phyloP scores from a whole-genome alignment of 2,888 invertebrate species.

The Luperina nickerlii region DNA sequence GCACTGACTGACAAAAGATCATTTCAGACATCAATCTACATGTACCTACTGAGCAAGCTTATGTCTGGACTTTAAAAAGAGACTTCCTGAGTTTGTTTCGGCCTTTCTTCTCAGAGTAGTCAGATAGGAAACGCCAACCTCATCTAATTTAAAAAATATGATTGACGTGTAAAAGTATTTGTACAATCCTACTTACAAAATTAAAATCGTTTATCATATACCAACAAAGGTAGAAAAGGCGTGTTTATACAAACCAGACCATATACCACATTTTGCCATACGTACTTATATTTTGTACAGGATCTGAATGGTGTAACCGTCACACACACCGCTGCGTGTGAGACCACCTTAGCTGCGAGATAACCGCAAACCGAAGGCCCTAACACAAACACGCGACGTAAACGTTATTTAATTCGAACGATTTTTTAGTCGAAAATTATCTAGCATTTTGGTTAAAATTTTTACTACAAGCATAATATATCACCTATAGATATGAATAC shows the following conservation, averaged over 20 bases:
- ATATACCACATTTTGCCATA: too few relatives aligned
- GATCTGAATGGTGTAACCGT: background rate
- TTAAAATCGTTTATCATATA: background rate
- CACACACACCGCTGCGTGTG: constrained; percentile 10
- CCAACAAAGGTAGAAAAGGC: background rate
- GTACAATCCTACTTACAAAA: background rate
- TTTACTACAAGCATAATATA: background rate
- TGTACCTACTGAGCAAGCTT: too few relatives aligned
- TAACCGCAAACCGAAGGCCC: background rate
- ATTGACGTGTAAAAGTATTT: background rate
- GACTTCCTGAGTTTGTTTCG: too few relatives aligned
- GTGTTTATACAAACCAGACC: background rate
- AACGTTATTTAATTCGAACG: background rate
- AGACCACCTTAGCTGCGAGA: constrained; percentile 24
- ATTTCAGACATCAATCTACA: too few relatives aligned
- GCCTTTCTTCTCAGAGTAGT: too few relatives aligned
- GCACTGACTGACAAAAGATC: background rate
- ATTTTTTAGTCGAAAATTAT: background rate
- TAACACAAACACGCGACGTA: background rate
- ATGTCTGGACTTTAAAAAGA: too few relatives aligned
- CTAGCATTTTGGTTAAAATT: background rate
- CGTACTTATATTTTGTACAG: background rate
- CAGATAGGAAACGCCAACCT: too few relatives aligned
- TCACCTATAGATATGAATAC: too few relatives aligned
- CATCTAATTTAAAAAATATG: background rate